A percentile compares a stretch with the other conserved stretches of the same genome.
These are phyloP conservation scores for Pitta sordida DNA, from an alignment of 2,113 vertebrate species.

Conservation along the genomic window DNA sequence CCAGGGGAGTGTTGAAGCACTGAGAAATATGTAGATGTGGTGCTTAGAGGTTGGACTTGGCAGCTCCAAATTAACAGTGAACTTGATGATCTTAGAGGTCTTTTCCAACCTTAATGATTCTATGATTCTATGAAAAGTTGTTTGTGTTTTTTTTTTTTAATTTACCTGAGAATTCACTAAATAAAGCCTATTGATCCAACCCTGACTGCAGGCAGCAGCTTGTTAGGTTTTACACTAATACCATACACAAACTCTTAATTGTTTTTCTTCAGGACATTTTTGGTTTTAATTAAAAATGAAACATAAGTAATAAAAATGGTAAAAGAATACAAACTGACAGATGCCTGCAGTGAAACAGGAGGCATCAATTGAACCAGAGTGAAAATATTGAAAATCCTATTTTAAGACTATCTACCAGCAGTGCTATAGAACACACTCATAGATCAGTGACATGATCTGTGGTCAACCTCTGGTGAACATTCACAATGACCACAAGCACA, in stretches of 20 bases:
- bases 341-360: background rate
- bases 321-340: background rate
- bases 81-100: background rate
- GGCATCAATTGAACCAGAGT: background rate
- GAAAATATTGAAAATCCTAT: background rate
- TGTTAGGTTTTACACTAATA: background rate
- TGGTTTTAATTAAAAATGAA: constrained; percentile 3
- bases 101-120: background rate
- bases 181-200: background rate
- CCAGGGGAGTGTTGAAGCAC: background rate
- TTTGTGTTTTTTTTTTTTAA: background rate
- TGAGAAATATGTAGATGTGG: background rate
- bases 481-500: background rate
- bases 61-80: background rate
- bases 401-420: background rate
- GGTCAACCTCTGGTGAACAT: background rate
- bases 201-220: background rate
- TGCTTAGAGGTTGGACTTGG: background rate
- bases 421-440: background rate
- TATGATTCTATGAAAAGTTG: background rate
- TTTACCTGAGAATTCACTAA: background rate
- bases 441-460: background rate
- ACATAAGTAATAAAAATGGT: background rate
- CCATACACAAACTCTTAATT: background rate
- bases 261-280: background rate